Percentiles rank a stretch among this genome's conserved stretches.
Evolutionary conservation across 2,797 vertebrate species (phyloP).

Genomic region (Falco naumanni): DNA sequence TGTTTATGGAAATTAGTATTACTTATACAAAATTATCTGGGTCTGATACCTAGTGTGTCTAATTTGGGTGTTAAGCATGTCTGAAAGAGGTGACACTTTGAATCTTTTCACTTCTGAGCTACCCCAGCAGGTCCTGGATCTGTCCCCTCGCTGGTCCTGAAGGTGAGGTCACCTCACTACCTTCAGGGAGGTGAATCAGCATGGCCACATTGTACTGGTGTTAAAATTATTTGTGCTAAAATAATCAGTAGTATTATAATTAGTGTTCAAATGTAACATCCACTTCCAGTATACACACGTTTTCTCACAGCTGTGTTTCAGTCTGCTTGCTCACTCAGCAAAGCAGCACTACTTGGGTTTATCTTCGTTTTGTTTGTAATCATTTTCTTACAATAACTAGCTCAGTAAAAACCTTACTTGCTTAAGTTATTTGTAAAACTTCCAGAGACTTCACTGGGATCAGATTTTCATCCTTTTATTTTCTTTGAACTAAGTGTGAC

Average conservation of each 20-base stretch:
- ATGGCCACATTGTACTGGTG: accelerated
- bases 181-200: not conserved
- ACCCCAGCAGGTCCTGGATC: not conserved
- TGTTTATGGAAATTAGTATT: not conserved
- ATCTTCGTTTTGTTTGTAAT: not conserved
- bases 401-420: not conserved
- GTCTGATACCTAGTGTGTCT: not conserved
- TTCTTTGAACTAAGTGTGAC: not conserved
- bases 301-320: not conserved
- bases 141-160: not conserved
- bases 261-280: not conserved
- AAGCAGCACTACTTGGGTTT: not conserved
- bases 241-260: not conserved
- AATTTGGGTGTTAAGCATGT: not conserved
- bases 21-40: not conserved
- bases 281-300: too few species aligned
- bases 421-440: not conserved
- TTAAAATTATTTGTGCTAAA: not conserved
- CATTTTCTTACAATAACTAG: not conserved
- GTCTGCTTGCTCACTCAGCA: not conserved
- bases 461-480: not conserved
- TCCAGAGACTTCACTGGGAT: not conserved
- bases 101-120: not conserved
- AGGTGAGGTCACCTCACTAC: not conserved
- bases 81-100: not conserved